Evolutionary conservation across 2,888 invertebrate genomes (phyloP).

Genomic region (Neoaliturus tenellus): DNA sequence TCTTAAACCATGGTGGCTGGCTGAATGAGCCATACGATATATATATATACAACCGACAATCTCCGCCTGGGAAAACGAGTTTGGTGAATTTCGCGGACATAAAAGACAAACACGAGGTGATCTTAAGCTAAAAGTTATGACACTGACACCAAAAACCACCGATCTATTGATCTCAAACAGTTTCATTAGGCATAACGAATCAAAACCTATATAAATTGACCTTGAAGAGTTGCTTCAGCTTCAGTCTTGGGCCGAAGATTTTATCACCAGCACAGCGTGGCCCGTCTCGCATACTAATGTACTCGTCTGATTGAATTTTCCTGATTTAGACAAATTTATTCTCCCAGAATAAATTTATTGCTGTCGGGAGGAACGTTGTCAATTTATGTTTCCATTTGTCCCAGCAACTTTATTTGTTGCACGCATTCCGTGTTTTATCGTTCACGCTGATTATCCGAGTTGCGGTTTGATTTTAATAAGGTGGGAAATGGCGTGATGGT

Average conservation of each 20-base stretch:
- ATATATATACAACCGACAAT: too few species aligned
- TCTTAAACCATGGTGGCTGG: too few species aligned
- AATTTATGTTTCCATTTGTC: conserved; percentile 47
- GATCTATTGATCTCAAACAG: not conserved
- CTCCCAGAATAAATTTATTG: conserved; percentile 21
- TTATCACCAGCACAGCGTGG: not conserved
- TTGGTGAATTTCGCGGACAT: too few species aligned
- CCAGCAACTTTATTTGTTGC: conserved; percentile 13
- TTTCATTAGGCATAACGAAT: conserved; percentile 11
- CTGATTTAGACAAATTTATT: conserved; percentile 49
- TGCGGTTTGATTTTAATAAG: not conserved
- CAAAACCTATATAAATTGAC: not conserved
- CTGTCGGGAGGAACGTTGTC: conserved; percentile 27
- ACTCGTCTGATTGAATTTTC: conserved; percentile 42
- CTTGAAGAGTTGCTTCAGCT: not conserved
- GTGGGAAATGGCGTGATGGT: not conserved
- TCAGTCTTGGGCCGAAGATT: conserved; percentile 7
- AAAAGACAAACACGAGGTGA: too few species aligned
- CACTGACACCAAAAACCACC: too few species aligned
- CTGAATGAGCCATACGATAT: too few species aligned
- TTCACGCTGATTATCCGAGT: not conserved
- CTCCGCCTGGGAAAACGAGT: too few species aligned
- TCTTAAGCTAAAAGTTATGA: too few species aligned
- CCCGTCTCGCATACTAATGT: conserved; percentile 39
- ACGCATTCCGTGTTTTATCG: not conserved